Percentiles rank a stretch among this genome's conserved stretches.
Conservation (phyloP, 30 jellyfish, hydroid and myxozoan species). For the Morbakka virulenta region DNA sequence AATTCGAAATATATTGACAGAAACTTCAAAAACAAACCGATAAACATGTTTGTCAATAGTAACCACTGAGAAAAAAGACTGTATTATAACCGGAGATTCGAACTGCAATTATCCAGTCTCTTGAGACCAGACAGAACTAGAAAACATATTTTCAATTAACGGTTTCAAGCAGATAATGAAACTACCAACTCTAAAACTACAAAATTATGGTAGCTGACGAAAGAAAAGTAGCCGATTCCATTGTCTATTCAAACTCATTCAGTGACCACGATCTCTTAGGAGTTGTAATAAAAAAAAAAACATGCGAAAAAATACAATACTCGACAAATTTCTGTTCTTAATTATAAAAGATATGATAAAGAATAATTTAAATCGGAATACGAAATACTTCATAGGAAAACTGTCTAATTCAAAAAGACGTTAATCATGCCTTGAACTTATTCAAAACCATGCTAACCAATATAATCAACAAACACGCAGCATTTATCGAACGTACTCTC, state of each 20-base stretch:
- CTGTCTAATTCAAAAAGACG: too few species aligned
- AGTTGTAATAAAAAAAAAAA: not conserved
- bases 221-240: not conserved
- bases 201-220: constrained; percentile 3
- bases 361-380: not conserved
- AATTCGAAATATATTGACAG: too few species aligned
- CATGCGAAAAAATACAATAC: not conserved
- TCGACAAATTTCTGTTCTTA: not conserved
- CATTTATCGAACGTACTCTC: too few species aligned
- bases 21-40: too few species aligned
- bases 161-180: constrained; percentile 4
- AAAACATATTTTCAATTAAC: not conserved
- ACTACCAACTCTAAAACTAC: not conserved
- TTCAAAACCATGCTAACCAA: too few species aligned
- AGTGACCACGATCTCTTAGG: constrained; percentile 29
- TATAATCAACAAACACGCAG: too few species aligned
- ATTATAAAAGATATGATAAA: constrained; percentile 3
- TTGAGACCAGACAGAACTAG: not conserved
- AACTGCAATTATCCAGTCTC: too few species aligned
- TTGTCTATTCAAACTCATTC: too few species aligned
- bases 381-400: constrained; percentile 3
- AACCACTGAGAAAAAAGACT: too few species aligned
- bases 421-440: constrained; percentile 7
- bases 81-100: too few species aligned
- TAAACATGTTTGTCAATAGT: too few species aligned